Conservation (phyloP, 2,113 vertebrate genomes). For the Amblyornis subalaris region DNA sequence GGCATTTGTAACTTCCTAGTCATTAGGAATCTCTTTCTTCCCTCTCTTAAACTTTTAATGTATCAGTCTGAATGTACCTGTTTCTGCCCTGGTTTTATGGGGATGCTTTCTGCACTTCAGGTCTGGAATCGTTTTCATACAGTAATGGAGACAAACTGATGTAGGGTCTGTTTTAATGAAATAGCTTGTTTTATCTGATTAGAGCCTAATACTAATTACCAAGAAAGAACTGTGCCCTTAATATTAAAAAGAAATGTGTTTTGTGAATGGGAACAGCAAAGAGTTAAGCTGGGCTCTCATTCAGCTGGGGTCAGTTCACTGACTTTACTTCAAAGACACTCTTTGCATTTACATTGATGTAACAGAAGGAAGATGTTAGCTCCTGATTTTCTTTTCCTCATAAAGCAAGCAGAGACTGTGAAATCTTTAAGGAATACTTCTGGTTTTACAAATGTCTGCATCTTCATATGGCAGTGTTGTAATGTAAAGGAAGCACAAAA, state of each 20-base stretch:
- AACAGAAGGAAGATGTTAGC: not conserved
- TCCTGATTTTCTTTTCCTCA: not conserved
- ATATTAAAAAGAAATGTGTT: not conserved
- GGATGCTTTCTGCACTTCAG: not conserved
- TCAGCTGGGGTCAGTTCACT: not conserved
- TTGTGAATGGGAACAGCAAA: not conserved
- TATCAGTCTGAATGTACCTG: conserved; percentile 6
- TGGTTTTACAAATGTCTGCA: not conserved
- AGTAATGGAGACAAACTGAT: not conserved
- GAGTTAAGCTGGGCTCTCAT: not conserved
- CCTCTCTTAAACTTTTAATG: not conserved
- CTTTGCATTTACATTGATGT: not conserved
- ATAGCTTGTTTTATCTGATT: not conserved
- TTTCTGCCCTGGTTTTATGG: conserved; percentile 1
- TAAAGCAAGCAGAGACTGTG: not conserved
- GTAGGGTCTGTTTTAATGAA: not conserved
- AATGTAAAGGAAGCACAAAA: not conserved
- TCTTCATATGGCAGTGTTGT: not conserved
- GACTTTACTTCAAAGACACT: conserved; percentile 6
- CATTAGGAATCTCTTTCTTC: conserved; percentile 29
- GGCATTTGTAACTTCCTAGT: conserved; percentile 50
- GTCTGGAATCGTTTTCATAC: not conserved
- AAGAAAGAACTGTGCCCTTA: not conserved
- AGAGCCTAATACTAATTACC: not conserved
- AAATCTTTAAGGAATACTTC: not conserved